phyloP scores from a whole-genome alignment of 2,797 vertebrate genomes.

The Miichthys miiuy region DNA sequence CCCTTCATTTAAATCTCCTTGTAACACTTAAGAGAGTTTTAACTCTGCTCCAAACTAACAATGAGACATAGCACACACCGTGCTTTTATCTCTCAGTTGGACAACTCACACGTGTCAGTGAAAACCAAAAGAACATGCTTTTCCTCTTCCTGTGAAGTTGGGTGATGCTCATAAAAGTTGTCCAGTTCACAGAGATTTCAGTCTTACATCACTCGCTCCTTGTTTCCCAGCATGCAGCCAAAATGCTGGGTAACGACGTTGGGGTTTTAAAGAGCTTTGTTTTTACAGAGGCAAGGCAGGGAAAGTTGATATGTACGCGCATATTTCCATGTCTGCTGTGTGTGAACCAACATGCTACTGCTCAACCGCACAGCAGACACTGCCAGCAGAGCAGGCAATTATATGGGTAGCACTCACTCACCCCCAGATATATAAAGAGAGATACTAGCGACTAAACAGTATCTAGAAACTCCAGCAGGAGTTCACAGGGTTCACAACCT shows the following conservation, averaged over 20 bases:
- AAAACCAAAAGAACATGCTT: conserved; percentile 25
- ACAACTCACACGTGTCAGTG: conserved; percentile 15
- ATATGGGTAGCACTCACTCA: conserved; percentile 66
- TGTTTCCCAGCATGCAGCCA: conserved; percentile 62
- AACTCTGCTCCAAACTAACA: conserved; percentile 11
- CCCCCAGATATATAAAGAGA: conserved; percentile 11
- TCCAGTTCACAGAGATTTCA: conserved; percentile 37
- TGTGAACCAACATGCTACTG: conserved; percentile 81
- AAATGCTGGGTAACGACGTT: conserved; percentile 29
- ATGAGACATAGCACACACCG: not conserved
- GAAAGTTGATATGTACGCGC: conserved; percentile 75
- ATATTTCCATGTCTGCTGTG: conserved; percentile 82
- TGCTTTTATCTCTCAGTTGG: not conserved
- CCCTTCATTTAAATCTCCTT: conserved; percentile 24
- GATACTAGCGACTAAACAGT: not conserved
- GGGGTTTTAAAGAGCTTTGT: conserved; percentile 65
- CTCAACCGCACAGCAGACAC: conserved; percentile 79
- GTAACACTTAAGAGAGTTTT: not conserved
- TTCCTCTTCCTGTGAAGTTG: conserved; percentile 36
- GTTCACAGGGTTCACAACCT: no score
- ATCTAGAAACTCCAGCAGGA: not conserved
- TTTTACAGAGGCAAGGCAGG: conserved; percentile 60
- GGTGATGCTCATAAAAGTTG: conserved; percentile 51
- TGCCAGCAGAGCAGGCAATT: conserved; percentile 78
- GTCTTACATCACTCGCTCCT: conserved; percentile 65